phyloP scores from a whole-genome alignment of 2,888 invertebrate genomes.

The Timema cristinae region DNA sequence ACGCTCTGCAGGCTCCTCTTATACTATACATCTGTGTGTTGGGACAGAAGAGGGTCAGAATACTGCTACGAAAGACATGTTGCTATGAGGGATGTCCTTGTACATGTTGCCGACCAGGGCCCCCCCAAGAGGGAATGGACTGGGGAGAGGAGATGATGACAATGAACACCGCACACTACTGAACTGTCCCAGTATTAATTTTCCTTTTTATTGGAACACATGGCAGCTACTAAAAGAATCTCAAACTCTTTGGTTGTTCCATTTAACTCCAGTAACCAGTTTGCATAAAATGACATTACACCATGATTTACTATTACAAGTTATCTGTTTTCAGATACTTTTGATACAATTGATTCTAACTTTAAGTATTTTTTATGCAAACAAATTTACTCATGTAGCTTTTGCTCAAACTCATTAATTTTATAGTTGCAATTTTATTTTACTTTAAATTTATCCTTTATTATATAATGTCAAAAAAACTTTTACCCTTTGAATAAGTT shows the following conservation, averaged over 20 bases:
- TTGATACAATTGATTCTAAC: too few species aligned
- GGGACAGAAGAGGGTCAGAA: conserved; percentile 74
- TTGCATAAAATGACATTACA: too few species aligned
- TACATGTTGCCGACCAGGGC: conserved; percentile 50
- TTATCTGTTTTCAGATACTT: too few species aligned
- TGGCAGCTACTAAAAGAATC: neutral
- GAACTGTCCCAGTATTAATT: neutral
- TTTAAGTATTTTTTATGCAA: too few species aligned
- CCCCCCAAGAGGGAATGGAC: conserved; percentile 46
- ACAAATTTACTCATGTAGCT: too few species aligned
- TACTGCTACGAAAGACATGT: conserved; percentile 73
- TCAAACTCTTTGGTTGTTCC: neutral
- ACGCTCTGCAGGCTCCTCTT: conserved; percentile 69
- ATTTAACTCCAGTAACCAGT: too few species aligned
- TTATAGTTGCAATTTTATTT: neutral
- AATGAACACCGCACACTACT: conserved; percentile 60
- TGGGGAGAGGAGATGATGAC: conserved; percentile 89
- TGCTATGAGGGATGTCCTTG: conserved; percentile 58
- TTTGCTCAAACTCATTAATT: too few species aligned
- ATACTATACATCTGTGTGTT: conserved; percentile 74
- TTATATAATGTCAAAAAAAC: too few species aligned
- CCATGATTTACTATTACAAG: too few species aligned
- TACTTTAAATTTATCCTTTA: neutral
- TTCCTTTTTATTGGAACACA: too few species aligned
- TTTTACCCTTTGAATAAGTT: too few species aligned